Evolutionary conservation across 2,113 vertebrate species (phyloP).

Genomic region (Lutjanus erythropterus): DNA sequence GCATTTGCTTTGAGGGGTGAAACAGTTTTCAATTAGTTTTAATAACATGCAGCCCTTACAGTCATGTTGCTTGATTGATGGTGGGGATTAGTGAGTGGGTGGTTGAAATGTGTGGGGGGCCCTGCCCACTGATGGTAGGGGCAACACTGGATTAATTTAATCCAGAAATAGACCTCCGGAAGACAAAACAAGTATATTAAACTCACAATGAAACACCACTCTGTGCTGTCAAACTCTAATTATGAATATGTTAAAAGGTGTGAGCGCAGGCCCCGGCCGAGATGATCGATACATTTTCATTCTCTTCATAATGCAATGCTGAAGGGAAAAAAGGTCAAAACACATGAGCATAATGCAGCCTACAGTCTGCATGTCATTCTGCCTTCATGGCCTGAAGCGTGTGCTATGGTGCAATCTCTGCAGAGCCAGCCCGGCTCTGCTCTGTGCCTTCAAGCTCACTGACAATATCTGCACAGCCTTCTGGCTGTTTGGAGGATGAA

Average conservation of each 20-base stretch:
- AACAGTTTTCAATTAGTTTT: conserved; percentile 58
- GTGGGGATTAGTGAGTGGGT: conserved; percentile 37
- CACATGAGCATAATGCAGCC: conserved; percentile 45
- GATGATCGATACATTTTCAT: conserved; percentile 47
- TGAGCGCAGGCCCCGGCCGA: conserved; percentile 10
- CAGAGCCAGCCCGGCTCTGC: conserved; percentile 52
- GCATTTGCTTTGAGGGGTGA: conserved; percentile 34
- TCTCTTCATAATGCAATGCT: conserved; percentile 29
- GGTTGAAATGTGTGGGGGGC: conserved; percentile 39
- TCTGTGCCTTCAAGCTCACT: conserved; percentile 52
- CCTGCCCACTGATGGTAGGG: conserved; percentile 20
- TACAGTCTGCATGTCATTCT: conserved; percentile 53
- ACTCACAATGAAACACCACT: not conserved
- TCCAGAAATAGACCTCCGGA: conserved; percentile 38
- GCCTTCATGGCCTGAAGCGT: conserved; percentile 54
- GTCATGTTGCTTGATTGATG: conserved; percentile 55
- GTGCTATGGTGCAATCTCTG: conserved; percentile 44
- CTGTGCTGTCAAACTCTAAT: conserved; percentile 16
- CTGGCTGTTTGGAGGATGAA: conserved; percentile 67
- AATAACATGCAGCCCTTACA: conserved; percentile 40
- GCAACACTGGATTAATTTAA: conserved; percentile 34
- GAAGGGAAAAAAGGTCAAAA: conserved; percentile 39
- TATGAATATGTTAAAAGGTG: conserved; percentile 31
- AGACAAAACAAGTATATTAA: conserved; percentile 21
- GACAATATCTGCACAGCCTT: conserved; percentile 67